Base-by-base conservation (phyloP, 2,113 vertebrate genomes). In the Callipepla californica region DNA sequence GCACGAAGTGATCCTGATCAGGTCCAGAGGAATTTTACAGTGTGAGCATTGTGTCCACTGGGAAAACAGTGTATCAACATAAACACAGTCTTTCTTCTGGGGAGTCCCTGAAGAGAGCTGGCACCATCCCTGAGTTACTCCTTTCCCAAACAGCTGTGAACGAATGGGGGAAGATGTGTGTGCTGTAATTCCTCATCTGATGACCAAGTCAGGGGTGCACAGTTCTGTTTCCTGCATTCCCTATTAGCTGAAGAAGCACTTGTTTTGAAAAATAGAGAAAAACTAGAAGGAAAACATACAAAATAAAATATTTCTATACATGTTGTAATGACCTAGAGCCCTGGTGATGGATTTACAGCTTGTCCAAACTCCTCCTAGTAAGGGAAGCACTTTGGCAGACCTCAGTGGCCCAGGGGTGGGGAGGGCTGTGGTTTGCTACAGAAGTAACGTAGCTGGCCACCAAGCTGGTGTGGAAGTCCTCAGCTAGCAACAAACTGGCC, bases 71-170 rank as follows among this genome's bases (percentile, higher is more conserved):
- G 59, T 45, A 55, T 72, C 66, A 95, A 94, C 94, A 93, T 87
- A 96, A 96, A 92, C 91, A 87, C 74, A 94, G 20, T 77, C 83
- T 92, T 87, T 93, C 65, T 96, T 93, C 81, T 55, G 69, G 42
- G 91, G 92, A 89, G 70, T 85, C 92, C 86, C 63, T n/a, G 38
- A 50, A 59, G 61, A 1, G 5, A 88, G 67, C 72, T 81, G 80
- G 84, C 36, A 22, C 20, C 74, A 28, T 25, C 50, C 42, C 48
- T 63, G 66, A 91, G 40, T 69, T 57, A 18, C 38, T 84, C 55
- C 13, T 93, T 80, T 96, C 65, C 80, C 28, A 28, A 86, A 91
- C 81, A 96, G 19, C 76, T 80, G 75, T 86, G 85, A 96, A 91
- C 90, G 89, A 94, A 69, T 66, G 58, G 3, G 19, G 20, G 62